Conservation (phyloP, 2,113 vertebrate genomes). For the Ptilonorhynchus violaceus region DNA sequence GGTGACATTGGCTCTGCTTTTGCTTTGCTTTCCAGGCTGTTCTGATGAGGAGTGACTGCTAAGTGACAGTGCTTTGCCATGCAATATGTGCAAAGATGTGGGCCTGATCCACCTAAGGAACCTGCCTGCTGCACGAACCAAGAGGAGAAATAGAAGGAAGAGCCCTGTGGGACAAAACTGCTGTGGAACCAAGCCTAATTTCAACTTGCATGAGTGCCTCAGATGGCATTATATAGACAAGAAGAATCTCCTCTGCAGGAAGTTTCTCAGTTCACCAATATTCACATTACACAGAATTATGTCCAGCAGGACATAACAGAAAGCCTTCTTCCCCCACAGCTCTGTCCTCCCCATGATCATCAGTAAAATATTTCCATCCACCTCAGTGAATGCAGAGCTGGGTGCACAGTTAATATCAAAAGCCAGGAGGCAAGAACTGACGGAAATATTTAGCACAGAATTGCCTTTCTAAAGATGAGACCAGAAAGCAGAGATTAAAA, state of each 20-base stretch:
- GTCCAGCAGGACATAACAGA: background rate
- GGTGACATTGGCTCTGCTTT: background rate
- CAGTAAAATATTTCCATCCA: background rate
- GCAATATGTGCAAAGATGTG: background rate
- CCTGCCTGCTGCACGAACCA: rapidly evolving
- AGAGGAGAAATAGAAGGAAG: background rate
- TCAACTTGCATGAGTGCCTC: background rate
- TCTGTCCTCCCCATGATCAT: background rate
- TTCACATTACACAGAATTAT: background rate
- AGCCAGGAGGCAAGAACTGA: background rate
- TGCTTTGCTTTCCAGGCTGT: background rate
- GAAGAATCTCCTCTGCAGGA: background rate
- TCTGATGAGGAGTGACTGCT: background rate
- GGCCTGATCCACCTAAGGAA: background rate
- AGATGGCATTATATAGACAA: background rate
- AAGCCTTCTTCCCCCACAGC: background rate
- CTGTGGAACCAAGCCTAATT: background rate
- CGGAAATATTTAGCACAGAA: background rate
- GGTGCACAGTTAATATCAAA: background rate
- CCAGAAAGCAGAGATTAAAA: background rate
- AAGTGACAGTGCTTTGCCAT: background rate
- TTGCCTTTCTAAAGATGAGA: background rate
- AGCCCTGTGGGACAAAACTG: background rate
- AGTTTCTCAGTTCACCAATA: background rate
- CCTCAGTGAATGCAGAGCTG: background rate